Percentiles rank a stretch among this genome's conserved stretches.
These are phyloP conservation scores for Grammomys dolichurus DNA, from an alignment of 2,113 vertebrate genomes.

Conservation along the genomic window DNA sequence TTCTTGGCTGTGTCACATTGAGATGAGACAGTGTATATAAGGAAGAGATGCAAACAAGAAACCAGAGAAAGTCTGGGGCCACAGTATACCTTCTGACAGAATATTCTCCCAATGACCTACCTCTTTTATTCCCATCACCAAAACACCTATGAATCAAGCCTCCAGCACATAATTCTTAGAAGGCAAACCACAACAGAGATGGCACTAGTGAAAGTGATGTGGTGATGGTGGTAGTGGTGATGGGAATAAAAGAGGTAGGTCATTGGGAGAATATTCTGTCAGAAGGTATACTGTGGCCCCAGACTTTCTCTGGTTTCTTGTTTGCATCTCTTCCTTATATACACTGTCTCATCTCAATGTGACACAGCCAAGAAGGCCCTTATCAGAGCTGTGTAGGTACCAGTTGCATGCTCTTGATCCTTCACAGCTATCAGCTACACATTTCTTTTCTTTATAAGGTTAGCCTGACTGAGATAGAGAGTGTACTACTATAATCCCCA, in stretches of 20 bases:
- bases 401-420: background rate
- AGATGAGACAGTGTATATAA: background rate
- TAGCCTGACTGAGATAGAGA: background rate
- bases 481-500: no score
- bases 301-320: background rate
- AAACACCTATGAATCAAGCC: no score
- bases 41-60: background rate
- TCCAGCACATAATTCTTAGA: background rate
- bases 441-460: background rate
- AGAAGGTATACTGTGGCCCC: background rate
- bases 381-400: background rate
- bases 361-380: background rate
- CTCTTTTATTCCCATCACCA: background rate
- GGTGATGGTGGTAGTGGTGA: background rate
- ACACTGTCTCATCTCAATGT: background rate
- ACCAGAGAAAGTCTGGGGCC: background rate
- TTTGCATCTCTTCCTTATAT: background rate
- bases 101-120: background rate
- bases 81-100: background rate
- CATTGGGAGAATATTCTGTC: background rate
- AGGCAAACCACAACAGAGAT: background rate
- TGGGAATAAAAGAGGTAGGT: background rate
- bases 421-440: background rate
- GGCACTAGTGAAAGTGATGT: no score
- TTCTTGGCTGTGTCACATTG: background rate